Percentiles rank a stretch among this genome's conserved stretches.
Evolutionary conservation across 2,797 vertebrate species (phyloP).

Genomic region (Pseudomugil gertrudae): DNA sequence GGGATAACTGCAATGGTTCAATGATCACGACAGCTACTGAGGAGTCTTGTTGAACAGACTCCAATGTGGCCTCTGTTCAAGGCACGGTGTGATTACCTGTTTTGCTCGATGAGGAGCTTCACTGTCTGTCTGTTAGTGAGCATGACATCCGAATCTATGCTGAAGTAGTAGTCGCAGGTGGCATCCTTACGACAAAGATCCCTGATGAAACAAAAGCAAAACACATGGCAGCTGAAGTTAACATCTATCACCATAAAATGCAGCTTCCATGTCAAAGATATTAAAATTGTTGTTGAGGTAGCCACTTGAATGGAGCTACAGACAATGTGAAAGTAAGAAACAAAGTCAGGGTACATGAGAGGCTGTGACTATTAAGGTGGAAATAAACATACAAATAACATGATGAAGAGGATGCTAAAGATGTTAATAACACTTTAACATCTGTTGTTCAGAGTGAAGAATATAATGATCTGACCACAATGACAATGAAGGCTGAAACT

Average conservation of each 20-base stretch:
- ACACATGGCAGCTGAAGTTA: constrained; percentile 2
- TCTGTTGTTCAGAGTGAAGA: background rate
- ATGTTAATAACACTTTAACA: no score
- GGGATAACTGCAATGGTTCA: constrained; percentile 41
- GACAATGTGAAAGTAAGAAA: background rate
- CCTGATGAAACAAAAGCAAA: constrained; percentile 75
- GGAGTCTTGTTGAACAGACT: constrained; percentile 28
- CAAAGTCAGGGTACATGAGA: background rate
- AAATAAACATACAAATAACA: background rate
- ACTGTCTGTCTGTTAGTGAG: constrained; percentile 92
- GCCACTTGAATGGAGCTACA: background rate
- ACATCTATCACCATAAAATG: constrained; percentile 20
- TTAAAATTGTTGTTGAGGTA: constrained; percentile 25
- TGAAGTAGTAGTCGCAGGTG: constrained; percentile 92
- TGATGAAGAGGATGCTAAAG: background rate
- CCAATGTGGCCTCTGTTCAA: constrained; percentile 5
- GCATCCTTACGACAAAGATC: constrained; percentile 90
- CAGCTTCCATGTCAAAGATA: constrained; percentile 46
- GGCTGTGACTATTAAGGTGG: background rate
- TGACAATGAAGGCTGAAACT: background rate
- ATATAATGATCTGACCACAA: background rate
- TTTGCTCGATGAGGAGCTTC: constrained; percentile 95
- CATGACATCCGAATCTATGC: constrained; percentile 94
- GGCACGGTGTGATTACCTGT: constrained; percentile 85
- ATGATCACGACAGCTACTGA: constrained; percentile 37